Conservation (phyloP, 2,888 invertebrate genomes). For the Eudasyphora cyanicolor region DNA sequence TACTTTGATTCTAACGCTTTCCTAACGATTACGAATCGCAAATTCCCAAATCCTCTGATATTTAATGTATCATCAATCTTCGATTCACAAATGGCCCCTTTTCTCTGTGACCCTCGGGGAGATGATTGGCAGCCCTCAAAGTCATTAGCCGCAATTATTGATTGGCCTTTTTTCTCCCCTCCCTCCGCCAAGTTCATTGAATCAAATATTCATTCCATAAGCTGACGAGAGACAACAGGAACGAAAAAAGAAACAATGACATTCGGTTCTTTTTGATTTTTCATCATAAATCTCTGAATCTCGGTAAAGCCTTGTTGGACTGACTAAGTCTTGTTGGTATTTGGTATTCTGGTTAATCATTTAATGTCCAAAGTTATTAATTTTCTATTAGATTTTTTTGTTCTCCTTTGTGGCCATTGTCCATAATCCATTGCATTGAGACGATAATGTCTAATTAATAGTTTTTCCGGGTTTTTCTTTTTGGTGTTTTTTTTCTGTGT, state of each 20-base stretch:
- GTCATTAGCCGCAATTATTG: background rate
- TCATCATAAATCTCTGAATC: background rate
- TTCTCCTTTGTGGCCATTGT: background rate
- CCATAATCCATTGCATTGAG: background rate
- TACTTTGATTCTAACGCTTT: too few species aligned
- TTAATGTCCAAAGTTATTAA: constrained; percentile 6
- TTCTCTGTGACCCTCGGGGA: too few species aligned
- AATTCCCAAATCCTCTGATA: too few species aligned
- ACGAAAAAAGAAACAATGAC: background rate
- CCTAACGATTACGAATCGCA: too few species aligned
- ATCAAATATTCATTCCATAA: background rate
- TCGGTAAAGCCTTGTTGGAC: background rate
- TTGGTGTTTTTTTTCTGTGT: background rate
- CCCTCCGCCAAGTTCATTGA: background rate
- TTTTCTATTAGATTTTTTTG: background rate
- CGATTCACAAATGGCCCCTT: too few species aligned
- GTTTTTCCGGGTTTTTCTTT: background rate
- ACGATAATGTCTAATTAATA: constrained; percentile 18
- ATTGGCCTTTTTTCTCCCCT: background rate
- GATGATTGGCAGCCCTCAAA: too few species aligned
- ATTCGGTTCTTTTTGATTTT: background rate
- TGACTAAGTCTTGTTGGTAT: background rate
- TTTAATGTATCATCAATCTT: too few species aligned
- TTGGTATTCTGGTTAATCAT: background rate
- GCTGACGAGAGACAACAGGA: background rate